Conservation (phyloP, 92 coral and sea anemone species). For the Phymanthus crucifer region DNA sequence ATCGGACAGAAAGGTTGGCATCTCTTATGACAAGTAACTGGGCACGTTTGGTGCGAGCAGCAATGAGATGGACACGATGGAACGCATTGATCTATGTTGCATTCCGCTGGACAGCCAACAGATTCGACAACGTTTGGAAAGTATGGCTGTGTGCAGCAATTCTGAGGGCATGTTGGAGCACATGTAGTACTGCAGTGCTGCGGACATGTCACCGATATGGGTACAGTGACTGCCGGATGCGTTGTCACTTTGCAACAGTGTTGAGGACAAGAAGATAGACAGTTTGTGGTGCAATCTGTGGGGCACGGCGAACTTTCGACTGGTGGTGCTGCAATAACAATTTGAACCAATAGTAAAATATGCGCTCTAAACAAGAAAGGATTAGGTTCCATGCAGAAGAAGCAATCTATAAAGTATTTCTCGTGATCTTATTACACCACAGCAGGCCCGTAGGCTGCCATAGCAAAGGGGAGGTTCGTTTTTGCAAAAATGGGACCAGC, state of each 20-base stretch:
- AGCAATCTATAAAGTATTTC: too few species aligned
- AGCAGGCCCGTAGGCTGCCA: too few species aligned
- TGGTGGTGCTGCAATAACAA: slow-evolving; percentile 19
- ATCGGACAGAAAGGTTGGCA: slow-evolving; percentile 38
- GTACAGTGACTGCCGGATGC: neutral
- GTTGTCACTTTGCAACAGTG: slow-evolving; percentile 55
- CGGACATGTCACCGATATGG: slow-evolving; percentile 23
- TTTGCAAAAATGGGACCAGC: too few species aligned
- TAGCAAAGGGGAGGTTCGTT: too few species aligned
- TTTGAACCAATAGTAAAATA: neutral
- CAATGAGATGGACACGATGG: slow-evolving; percentile 48
- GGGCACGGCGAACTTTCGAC: slow-evolving; percentile 28
- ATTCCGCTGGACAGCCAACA: slow-evolving; percentile 49
- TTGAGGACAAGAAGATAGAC: slow-evolving; percentile 28
- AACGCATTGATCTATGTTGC: slow-evolving; percentile 23
- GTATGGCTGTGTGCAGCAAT: slow-evolving; percentile 36
- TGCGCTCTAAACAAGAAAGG: too few species aligned
- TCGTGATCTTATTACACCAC: too few species aligned
- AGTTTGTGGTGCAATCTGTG: slow-evolving; percentile 17
- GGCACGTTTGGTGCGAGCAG: slow-evolving; percentile 38
- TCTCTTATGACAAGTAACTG: slow-evolving; percentile 15
- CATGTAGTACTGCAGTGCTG: slow-evolving; percentile 44
- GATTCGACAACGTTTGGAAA: neutral
- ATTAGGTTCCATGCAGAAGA: too few species aligned
- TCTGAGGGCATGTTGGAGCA: slow-evolving; percentile 53